These are phyloP conservation scores for Colostygia pectinataria DNA, from an alignment of 2,888 invertebrate genomes.

Conservation along the genomic window DNA sequence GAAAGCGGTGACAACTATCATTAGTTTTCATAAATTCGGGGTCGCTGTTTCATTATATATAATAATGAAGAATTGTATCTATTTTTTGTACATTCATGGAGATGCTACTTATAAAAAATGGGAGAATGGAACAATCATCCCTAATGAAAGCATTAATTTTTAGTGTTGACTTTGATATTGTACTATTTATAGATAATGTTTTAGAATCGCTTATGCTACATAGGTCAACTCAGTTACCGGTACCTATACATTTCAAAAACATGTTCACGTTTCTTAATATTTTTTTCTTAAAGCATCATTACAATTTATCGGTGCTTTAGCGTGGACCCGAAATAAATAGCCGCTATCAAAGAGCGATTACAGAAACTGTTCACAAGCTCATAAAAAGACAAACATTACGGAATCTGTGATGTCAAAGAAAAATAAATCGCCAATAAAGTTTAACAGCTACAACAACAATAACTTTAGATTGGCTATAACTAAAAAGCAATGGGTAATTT, in stretches of 20 bases:
- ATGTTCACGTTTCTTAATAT: conserved; percentile 43
- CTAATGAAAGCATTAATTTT: too few relatives aligned
- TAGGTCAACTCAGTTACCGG: too few relatives aligned
- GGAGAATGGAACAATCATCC: too few relatives aligned
- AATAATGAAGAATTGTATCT: conserved; percentile 14
- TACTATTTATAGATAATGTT: too few relatives aligned
- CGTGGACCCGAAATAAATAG: conserved; percentile 65
- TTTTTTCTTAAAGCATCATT: conserved; percentile 58
- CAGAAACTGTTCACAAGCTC: conserved; percentile 72
- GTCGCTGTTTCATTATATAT: conserved; percentile 21
- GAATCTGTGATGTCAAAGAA: conserved; percentile 71
- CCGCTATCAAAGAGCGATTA: conserved; percentile 73
- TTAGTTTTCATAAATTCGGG: conserved; percentile 37
- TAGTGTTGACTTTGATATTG: too few relatives aligned
- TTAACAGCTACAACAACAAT: conserved; percentile 53
- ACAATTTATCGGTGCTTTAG: conserved; percentile 65
- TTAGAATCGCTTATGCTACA: too few relatives aligned
- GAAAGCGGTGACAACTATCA: conserved; percentile 33
- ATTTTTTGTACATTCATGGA: not conserved
- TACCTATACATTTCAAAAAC: too few relatives aligned
- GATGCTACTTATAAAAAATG: too few relatives aligned
- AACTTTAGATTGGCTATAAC: conserved; percentile 50
- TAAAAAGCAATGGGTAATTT: conserved; percentile 38
- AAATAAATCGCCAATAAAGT: conserved; percentile 67
- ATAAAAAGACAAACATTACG: conserved; percentile 69